phyloP scores from a whole-genome alignment of 2,888 invertebrate genomes.

The Melangyna quadrimaculata region DNA sequence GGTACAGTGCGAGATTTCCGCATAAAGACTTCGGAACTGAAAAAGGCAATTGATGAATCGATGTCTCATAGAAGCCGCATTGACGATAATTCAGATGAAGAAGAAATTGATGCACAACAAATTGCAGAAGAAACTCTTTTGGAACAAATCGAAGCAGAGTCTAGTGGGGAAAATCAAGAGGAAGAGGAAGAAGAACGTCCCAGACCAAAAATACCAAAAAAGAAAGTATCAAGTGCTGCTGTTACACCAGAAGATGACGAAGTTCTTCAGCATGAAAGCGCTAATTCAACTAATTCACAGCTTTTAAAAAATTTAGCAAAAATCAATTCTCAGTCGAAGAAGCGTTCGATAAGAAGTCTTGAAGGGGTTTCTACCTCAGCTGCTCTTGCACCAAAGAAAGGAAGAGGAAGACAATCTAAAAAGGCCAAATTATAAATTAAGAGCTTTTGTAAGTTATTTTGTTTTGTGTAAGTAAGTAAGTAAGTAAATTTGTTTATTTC shows the following conservation, averaged over 20 bases:
- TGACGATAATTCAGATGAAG: constrained; percentile 67
- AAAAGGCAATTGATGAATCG: constrained; percentile 82
- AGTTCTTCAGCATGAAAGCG: constrained; percentile 73
- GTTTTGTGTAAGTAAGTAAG: no score
- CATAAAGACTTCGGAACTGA: constrained; percentile 82
- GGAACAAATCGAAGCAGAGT: constrained; percentile 72
- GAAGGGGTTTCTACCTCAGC: constrained; percentile 66
- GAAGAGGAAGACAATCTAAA: constrained; percentile 56
- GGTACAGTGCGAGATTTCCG: constrained; percentile 85
- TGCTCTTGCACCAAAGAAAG: constrained; percentile 72
- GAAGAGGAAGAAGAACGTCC: not conserved
- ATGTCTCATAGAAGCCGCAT: constrained; percentile 77
- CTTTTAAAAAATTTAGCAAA: constrained; percentile 75
- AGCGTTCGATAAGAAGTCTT: constrained; percentile 72
- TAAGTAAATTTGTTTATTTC: no score
- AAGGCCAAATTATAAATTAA: constrained; percentile 2
- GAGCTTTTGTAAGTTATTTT: not conserved
- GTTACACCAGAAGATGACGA: constrained; percentile 59
- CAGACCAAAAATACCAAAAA: not conserved
- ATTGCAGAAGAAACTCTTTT: constrained; percentile 73
- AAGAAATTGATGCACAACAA: constrained; percentile 34
- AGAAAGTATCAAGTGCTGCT: constrained; percentile 7
- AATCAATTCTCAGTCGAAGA: constrained; percentile 75
- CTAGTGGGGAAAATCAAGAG: not conserved
- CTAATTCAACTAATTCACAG: constrained; percentile 73